A percentile compares a stretch with the other conserved stretches of the same genome.
Evolutionary conservation across 2,888 invertebrate genomes (phyloP).

Genomic region (Scotopteryx bipunctaria): DNA sequence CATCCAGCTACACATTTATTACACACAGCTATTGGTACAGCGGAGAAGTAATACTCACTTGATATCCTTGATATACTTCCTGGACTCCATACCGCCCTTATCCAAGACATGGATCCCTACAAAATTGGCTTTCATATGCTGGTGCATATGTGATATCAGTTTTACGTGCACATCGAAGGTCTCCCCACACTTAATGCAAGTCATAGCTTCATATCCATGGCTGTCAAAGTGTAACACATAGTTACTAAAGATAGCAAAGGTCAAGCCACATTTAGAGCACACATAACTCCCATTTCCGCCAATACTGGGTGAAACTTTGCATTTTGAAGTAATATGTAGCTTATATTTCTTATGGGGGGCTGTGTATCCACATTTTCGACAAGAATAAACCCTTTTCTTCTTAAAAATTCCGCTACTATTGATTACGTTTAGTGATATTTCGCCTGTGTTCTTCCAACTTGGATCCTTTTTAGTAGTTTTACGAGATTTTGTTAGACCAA

Average conservation of each 20-base stretch:
- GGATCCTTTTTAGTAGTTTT: too few species aligned
- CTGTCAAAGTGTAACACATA: constrained; percentile 45
- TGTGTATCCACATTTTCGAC: constrained; percentile 28
- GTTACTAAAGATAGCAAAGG: constrained; percentile 20
- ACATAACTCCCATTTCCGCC: background rate
- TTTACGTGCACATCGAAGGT: fast-evolving
- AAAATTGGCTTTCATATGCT: constrained; percentile 39
- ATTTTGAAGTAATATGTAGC: constrained; percentile 5
- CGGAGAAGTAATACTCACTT: constrained; percentile 19
- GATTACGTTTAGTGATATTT: background rate
- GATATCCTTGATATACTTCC: constrained; percentile 9
- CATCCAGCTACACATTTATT: background rate
- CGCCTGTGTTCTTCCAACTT: constrained; percentile 1
- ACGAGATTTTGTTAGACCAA: too few species aligned
- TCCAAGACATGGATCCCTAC: constrained; percentile 18
- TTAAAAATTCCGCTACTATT: background rate
- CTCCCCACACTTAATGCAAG: constrained; percentile 47
- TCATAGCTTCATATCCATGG: constrained; percentile 29
- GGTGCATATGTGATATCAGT: constrained; percentile 35
- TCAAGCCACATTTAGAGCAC: constrained; percentile 42
- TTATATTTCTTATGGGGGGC: constrained; percentile 19
- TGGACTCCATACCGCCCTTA: constrained; percentile 1
- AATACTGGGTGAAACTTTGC: background rate
- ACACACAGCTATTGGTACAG: too few species aligned
- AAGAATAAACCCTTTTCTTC: constrained; percentile 20